Evolutionary conservation across 2,113 vertebrate species (phyloP), one percentile per base, ranked within the genome.

Genomic region (human (Homo sapiens)): DNA sequence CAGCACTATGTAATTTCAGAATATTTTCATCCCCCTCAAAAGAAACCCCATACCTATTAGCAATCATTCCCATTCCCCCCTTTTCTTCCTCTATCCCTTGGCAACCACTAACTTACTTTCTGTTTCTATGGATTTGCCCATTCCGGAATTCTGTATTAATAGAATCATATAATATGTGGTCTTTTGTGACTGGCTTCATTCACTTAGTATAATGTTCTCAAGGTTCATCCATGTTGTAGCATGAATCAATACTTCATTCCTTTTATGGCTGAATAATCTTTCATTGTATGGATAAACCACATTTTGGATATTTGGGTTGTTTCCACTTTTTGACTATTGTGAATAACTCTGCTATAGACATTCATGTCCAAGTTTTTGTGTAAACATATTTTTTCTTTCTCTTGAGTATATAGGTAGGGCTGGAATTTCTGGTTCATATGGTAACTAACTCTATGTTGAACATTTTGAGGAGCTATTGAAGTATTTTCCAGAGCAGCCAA

Each of bases 391-490:
- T 50, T 64, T 87, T 64, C 61, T 64, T 93, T 92, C 43, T 87
- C 68, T 96, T 90, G 38, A 61, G 18, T 93, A 83, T 96, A 43
- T 45, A 16, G 32, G 11, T 50, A 55, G 40, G 18, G 45, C 16
- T 75, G 12, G 66, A 72, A 82, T 90, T 76, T 82, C 73, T 94
- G 52, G 27, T 45, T 94, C 55, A 81, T 73, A 45, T 73, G 35
- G 40, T 89, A 83, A 66, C 30, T 89, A 83, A 66, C 30, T 86
- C 45, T 76, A 9, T 86, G 17, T 59, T 93, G 76, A 83, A 72
- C 50, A 94, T 94, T 89, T 97, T 82, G 32, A 86, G n/a, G 85
- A 76, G 73, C 50, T 78, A 32, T 59, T 48, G 50, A 90, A 80
- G 16, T 43, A 4, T 88, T 93, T 96, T 95, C 17, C 52, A 91